Conservation (phyloP, 2,113 vertebrate genomes). For the Pterophyllum scalare region DNA sequence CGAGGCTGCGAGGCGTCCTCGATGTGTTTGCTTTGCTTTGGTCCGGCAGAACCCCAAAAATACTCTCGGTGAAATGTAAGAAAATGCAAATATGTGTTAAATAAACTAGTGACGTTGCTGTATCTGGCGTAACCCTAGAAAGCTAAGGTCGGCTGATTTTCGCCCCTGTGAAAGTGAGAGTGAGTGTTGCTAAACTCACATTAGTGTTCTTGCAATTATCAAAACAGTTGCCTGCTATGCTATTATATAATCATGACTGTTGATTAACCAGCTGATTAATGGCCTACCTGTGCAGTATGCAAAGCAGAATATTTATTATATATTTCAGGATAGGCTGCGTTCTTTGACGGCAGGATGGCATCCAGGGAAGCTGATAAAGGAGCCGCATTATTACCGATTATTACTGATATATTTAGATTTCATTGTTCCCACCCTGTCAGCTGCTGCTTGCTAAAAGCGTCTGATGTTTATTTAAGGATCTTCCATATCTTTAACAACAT, state of each 20-base stretch:
- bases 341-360: not conserved
- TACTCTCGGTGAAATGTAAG: not conserved
- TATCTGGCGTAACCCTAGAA: no score
- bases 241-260: accelerated
- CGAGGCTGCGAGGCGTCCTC: not conserved
- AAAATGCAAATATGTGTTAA: not conserved
- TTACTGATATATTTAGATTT: conserved; percentile 40
- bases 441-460: not conserved
- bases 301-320: not conserved
- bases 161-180: no score
- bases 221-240: not conserved
- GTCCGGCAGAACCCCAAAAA: not conserved
- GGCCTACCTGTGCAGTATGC: not conserved
- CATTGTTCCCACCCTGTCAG: conserved; percentile 23
- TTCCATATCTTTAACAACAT: not conserved
- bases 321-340: not conserved
- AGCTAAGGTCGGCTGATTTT: no score
- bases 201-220: not conserved
- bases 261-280: not conserved
- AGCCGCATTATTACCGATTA: not conserved
- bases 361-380: not conserved
- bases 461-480: conserved; percentile 52
- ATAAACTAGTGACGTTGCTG: no score
- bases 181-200: no score
- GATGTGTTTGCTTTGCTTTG: not conserved